phyloP scores from a whole-genome alignment of 1,140 invertebrate species.

The Lordiphosa stackelbergi region DNA sequence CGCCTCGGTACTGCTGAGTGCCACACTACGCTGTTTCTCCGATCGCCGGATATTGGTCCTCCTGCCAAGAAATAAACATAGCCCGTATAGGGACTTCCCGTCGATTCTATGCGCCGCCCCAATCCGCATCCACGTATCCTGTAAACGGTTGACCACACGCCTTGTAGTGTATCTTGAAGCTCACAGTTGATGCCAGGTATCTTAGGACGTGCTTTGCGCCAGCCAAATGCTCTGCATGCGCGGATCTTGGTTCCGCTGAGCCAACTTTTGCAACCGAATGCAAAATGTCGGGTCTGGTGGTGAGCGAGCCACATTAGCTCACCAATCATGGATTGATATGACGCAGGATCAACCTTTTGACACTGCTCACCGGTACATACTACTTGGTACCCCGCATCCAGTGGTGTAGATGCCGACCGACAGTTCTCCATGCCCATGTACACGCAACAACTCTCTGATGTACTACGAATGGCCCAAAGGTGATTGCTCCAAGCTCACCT shows the following conservation, averaged over 20 bases:
- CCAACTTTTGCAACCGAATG: neutral
- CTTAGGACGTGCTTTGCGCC: no score
- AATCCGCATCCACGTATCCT: no score
- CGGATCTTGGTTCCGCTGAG: no score
- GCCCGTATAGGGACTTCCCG: conserved; percentile 60
- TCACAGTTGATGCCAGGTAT: neutral
- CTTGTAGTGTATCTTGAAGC: neutral
- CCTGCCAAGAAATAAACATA: conserved; percentile 26
- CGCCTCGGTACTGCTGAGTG: conserved; percentile 62
- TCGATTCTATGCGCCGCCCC: conserved; percentile 16
- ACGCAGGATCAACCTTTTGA: neutral
- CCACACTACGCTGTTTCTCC: conserved; percentile 60
- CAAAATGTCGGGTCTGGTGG: conserved; percentile 2
- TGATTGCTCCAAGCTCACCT: neutral
- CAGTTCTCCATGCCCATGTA: no score
- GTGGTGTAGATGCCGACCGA: neutral
- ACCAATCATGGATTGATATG: neutral
- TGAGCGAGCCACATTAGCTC: conserved; percentile 6
- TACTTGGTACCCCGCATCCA: conserved; percentile 3
- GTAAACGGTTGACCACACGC: no score
- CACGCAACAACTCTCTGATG: no score
- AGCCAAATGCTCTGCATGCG: no score
- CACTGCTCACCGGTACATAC: no score
- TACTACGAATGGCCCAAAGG: neutral
- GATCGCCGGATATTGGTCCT: conserved; percentile 52